Base-by-base conservation (phyloP, 2,797 vertebrate species). In the Parauchenoglanis ngamensis region DNA sequence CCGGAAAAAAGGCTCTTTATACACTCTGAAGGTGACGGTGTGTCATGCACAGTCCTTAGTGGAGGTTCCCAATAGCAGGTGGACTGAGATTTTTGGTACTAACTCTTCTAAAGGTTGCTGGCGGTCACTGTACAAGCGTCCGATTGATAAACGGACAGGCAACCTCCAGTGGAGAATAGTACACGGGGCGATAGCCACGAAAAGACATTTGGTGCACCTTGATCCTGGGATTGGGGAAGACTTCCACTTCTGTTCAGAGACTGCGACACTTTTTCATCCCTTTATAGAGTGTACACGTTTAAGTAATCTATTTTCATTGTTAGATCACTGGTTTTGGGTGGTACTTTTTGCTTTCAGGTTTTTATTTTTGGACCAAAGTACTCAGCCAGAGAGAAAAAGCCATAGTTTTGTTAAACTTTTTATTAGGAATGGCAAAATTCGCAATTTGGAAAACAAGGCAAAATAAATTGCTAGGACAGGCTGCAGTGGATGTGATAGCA, bases 321-420 rank as follows among this genome's bases (percentile, higher is more conserved):
- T 56, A 1, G 3, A 56, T 10, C n/a, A 12, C 2, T 86, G 11
- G 15, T 40, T 59, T 5, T 59, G 4, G 31, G 12, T 40, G 2
- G 19, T 21, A 12, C 2, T 28, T 59, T 86, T 2, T 70, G 21
- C 0, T 17, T 68, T 11, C 52, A 67, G 10, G 17, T 19, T 13
- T 86, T 78, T 7, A 54, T 77, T 49, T 86, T 70, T 68, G 63
- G 13, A 3, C 4, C 52, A 3, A 81, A 80, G 40, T 44, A 81
- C n/a, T 15, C 7, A 5, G 35, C 8, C 10, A 52, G 7, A 54
- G 4, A 65, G 3, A 72, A 56, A 52, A 23, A 49, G 2, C 31
- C 0, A 0, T 4, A 1, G 72, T 35, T 67, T 63, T 28, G 35
- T 35, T 35, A 35, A 35, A 35, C 35, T 85, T 35, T 77, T 23